These are phyloP conservation scores for Chelidonichthys spinosus DNA, from an alignment of 2,797 vertebrate species.

Conservation along the genomic window DNA sequence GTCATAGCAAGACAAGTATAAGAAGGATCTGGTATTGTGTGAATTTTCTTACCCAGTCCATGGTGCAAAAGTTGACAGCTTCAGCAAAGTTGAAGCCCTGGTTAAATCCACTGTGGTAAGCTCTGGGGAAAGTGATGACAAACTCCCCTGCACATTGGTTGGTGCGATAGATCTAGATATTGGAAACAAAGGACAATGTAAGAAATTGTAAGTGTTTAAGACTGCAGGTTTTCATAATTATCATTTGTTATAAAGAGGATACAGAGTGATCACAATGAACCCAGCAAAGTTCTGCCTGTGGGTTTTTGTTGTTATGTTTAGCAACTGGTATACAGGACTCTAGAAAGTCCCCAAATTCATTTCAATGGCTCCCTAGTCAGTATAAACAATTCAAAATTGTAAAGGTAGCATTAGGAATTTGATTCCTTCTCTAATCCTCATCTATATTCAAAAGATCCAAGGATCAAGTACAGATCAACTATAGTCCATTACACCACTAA, in stretches of 20 bases:
- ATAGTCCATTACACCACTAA: no score
- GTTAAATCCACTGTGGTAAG: conserved; percentile 99
- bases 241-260: neutral
- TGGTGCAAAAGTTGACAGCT: conserved; percentile 98
- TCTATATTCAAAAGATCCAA: neutral
- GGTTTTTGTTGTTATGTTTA: no score
- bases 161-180: conserved; percentile 92
- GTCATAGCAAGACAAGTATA: neutral
- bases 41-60: conserved; percentile 91
- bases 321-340: no score
- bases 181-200: neutral
- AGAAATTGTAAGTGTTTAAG: neutral
- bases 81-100: conserved; percentile 99
- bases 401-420: no score
- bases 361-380: no score
- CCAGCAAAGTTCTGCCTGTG: neutral
- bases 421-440: neutral
- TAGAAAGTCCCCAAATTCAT: no score
- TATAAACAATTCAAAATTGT: no score
- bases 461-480: no score
- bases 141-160: conserved; percentile 99
- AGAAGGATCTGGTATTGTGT: neutral
- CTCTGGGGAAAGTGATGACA: conserved; percentile 98
- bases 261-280: neutral
- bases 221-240: neutral